Base-by-base conservation (phyloP, 2,113 vertebrate species). In the Thalassarche chlororhynchos region DNA sequence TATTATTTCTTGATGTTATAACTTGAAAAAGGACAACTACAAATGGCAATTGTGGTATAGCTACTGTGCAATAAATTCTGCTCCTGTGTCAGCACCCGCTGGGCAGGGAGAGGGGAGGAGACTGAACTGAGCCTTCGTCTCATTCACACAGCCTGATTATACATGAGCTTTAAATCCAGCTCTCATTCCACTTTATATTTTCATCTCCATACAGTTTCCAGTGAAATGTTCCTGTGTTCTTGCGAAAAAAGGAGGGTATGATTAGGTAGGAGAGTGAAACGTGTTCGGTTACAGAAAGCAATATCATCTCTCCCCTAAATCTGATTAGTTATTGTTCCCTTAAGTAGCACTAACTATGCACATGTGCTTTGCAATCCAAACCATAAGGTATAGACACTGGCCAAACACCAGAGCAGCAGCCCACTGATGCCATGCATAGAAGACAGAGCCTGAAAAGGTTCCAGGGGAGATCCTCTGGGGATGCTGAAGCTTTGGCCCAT, bases 271-370 rank as follows among this genome's bases (percentile, higher is more conserved):
- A 91, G 49, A 89, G n/a, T 34, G 54, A 87, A 91, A 60, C 12
- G n/a, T 29, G 44, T 85, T 90, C 1, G 0, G 10, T 96, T 83
- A 83, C 36, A 38, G 81, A 94, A 93, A 62, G 36, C 31, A 74
- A 9, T 65, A 85, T 60, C 44, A 69, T 87, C 38, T 89, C 52
- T 85, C 49, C 54, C 70, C 34, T 87, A 76, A 66, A 87, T 82
- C 78, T 94, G 85, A 97, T 94, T 93, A 96, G 57, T 85, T 87
- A 82, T 94, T 97, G 65, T 93, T 94, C 74, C 31, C 46, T 69
- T 91, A 76, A 91, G 58, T 6, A 90, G 49, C 54, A 74, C 71
- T 86, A 54, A 79, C 40, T 46, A 15, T 13, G 21, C 54, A 72
- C 54, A 49, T 14, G 36, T 46, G 66, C 44, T 76, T 49, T 83